These are phyloP conservation scores for Antechinus stuartii DNA, from an alignment of 2,113 vertebrate genomes.

Conservation along the genomic window DNA sequence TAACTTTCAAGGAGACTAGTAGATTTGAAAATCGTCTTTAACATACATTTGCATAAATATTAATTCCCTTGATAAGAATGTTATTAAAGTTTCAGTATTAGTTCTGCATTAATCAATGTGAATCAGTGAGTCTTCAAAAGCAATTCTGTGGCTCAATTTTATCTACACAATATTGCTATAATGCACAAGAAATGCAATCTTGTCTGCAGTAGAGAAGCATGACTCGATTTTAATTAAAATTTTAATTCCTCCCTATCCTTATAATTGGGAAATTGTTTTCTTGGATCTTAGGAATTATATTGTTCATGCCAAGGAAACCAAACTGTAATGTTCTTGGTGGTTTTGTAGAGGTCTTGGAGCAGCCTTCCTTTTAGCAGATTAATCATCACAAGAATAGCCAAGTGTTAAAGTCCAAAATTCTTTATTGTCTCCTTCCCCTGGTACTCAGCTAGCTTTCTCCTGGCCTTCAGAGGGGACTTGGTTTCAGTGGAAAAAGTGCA, in stretches of 20 bases:
- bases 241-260: conserved; percentile 2
- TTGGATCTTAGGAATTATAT: background rate
- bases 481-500: too few species aligned
- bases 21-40: background rate
- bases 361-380: too few species aligned
- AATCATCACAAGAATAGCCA: too few species aligned
- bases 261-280: background rate
- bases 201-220: background rate
- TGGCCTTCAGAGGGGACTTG: too few species aligned
- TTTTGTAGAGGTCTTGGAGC: too few species aligned
- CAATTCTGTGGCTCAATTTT: too few species aligned
- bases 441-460: too few species aligned
- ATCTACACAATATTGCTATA: background rate
- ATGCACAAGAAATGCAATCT: accelerated
- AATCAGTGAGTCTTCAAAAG: background rate
- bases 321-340: too few species aligned
- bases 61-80: background rate
- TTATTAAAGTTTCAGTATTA: conserved; percentile 12
- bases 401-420: too few species aligned
- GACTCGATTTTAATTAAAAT: background rate
- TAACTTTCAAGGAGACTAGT: background rate
- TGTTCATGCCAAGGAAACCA: background rate
- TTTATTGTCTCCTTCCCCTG: too few species aligned
- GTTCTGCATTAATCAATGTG: background rate
- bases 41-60: background rate